phyloP scores from a whole-genome alignment of 2,888 invertebrate genomes.

The Dioctria linearis region DNA sequence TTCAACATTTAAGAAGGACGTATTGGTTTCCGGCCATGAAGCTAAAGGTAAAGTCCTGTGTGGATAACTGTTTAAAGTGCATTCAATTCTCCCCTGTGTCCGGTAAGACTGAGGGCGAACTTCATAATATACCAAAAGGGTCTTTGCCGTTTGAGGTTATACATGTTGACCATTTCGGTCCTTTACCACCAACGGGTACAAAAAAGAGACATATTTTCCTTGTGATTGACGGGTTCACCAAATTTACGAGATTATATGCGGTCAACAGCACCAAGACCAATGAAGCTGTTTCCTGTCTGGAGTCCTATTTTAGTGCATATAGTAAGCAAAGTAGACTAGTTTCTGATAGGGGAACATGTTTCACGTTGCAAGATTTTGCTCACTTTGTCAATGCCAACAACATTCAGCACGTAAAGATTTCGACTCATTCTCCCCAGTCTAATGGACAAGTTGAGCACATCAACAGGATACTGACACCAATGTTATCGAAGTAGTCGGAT shows the following conservation, averaged over 20 bases:
- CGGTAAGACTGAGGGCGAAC: slow-evolving; percentile 60
- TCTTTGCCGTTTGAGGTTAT: slow-evolving; percentile 59
- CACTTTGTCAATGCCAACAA: neutral
- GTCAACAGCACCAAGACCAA: neutral
- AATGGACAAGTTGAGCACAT: too few species aligned
- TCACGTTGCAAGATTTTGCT: neutral
- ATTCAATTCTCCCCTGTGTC: slow-evolving; percentile 39
- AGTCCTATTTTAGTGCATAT: neutral
- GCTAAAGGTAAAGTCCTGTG: slow-evolving; percentile 42
- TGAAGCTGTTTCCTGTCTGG: neutral
- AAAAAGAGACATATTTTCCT: slow-evolving; percentile 30
- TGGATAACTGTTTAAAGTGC: slow-evolving; percentile 54
- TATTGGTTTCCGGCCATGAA: slow-evolving; percentile 65
- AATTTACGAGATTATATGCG: slow-evolving; percentile 23
- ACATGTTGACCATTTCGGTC: slow-evolving; percentile 18
- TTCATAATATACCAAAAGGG: slow-evolving; percentile 62
- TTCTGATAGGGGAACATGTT: slow-evolving; percentile 10
- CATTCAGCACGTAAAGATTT: slow-evolving; percentile 29
- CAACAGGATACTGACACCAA: too few species aligned
- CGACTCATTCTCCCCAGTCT: neutral
- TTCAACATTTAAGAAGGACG: slow-evolving; percentile 55
- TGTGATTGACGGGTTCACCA: slow-evolving; percentile 24
- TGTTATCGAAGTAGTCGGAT: too few species aligned
- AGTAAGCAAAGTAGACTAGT: slow-evolving; percentile 11
- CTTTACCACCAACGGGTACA: neutral